Evolutionary conservation across 2,888 invertebrate species (phyloP), one percentile per base, ranked within the genome.

Genomic region (Meghimatium bilineatum): DNA sequence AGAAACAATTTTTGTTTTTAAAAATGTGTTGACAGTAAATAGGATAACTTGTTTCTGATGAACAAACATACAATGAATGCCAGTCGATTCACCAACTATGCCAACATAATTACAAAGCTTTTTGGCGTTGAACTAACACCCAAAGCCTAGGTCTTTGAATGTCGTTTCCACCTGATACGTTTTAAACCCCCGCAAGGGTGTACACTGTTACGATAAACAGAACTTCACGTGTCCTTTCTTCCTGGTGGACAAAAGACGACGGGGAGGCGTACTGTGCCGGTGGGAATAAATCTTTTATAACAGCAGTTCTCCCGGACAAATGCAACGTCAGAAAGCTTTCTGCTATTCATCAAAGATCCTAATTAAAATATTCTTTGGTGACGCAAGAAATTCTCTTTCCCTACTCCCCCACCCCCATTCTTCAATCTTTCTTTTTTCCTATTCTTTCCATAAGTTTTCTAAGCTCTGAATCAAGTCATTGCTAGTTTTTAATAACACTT

Each of bases 31-130:
- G 60, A 60, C 20, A 38, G n/a, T 63, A n/a, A 60, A 77, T 60
- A 23, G 26, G 60, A 77, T 63, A 77, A 77, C 36, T 63, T 60
- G 76, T 60, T 77, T 77, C 56, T 63, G 38, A 77, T 77, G 76
- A 77, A 77, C 76, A 77, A 5, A 60, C 36, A 56, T 14, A 77
- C 76, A 77, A 77, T 77, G 76, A 77, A 77, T 77, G 76, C 26
- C 36, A 77, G 76, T 77, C 34, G 76, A 77, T 77, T 77, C 76
- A 77, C 60, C 12, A 36, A 38, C 76, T 63, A 63, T n/a, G 26
- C 36, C 38, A 34, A 63, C 63, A 77, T 77, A 77, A 77, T 77
- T 32, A 60, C 76, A 77, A 63, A 49, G 60, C 36, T 77, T 77
- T 38, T 63, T 17, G 38, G 17, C 36, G 5, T 38, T 1, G 52